Conservation (phyloP, 2,113 vertebrate genomes). For the Typhlomys cinereus region DNA sequence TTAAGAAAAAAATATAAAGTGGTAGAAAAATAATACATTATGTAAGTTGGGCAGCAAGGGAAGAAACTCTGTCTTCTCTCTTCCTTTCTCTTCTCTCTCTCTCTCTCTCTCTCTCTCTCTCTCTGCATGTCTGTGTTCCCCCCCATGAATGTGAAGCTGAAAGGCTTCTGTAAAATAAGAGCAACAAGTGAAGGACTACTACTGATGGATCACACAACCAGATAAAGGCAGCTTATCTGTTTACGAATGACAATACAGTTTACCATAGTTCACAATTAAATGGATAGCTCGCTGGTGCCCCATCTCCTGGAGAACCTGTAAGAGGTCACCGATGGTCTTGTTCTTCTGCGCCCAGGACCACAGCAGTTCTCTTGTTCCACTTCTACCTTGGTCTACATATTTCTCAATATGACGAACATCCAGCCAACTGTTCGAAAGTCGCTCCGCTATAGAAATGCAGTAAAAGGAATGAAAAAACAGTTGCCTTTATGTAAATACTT, state of each 20-base stretch:
- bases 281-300: conserved; percentile 85
- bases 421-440: conserved; percentile 82
- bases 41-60: not conserved
- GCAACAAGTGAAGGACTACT: not conserved
- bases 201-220: not conserved
- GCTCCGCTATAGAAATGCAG: conserved; percentile 78
- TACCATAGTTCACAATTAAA: conserved; percentile 82
- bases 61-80: not conserved
- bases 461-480: not conserved
- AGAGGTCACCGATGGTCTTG: conserved; percentile 85
- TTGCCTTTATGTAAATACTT: not conserved
- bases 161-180: not conserved
- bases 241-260: conserved; percentile 35
- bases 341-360: conserved; percentile 90
- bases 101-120: no score
- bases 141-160: not conserved
- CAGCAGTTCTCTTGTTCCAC: conserved; percentile 86
- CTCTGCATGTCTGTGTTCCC: no score
- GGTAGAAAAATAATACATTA: not conserved
- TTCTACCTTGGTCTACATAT: conserved; percentile 83
- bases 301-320: conserved; percentile 85
- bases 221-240: conserved; percentile 7
- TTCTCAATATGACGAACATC: conserved; percentile 86
- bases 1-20: not conserved
- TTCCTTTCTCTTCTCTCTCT: not conserved